Conservation (phyloP, 2,888 invertebrate genomes). For the Cerceris rybyensis region DNA sequence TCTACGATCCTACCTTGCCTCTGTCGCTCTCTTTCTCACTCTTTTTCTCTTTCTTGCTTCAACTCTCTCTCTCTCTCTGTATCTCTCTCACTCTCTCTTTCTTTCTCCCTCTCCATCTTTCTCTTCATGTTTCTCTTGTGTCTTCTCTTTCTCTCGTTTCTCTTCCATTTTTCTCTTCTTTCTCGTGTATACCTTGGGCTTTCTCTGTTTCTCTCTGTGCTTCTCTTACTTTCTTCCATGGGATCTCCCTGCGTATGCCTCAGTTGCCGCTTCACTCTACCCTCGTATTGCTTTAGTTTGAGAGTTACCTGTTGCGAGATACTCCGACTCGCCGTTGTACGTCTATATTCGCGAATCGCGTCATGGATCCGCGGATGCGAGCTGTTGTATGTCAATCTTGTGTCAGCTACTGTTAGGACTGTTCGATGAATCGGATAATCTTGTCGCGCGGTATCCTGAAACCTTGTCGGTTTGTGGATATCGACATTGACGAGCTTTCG, state of each 20-base stretch:
- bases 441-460: too few relatives aligned
- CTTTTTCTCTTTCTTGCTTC: slow-evolving; percentile 39
- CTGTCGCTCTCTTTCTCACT: slow-evolving; percentile 45
- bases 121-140: slow-evolving; percentile 4
- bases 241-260: slow-evolving; percentile 29
- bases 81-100: slow-evolving; percentile 40
- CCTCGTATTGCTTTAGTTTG: slow-evolving; percentile 63
- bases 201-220: slow-evolving; percentile 35
- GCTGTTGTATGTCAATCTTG: not conserved
- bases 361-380: slow-evolving; percentile 23
- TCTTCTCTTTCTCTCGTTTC: slow-evolving; percentile 33
- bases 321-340: slow-evolving; percentile 17
- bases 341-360: slow-evolving; percentile 53
- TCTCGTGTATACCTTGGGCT: slow-evolving; percentile 39
- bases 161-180: slow-evolving; percentile 42
- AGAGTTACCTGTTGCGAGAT: slow-evolving; percentile 53
- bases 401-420: not conserved
- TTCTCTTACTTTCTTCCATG: slow-evolving; percentile 38
- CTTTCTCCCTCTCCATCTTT: not conserved
- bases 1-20: slow-evolving; percentile 76
- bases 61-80: slow-evolving; percentile 30
- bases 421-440: not conserved
- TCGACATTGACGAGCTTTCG: too few relatives aligned
- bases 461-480: too few relatives aligned
- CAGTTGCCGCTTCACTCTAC: slow-evolving; percentile 34